Base-by-base conservation (phyloP, 2,888 invertebrate species). In the Mythimna lalbum region DNA sequence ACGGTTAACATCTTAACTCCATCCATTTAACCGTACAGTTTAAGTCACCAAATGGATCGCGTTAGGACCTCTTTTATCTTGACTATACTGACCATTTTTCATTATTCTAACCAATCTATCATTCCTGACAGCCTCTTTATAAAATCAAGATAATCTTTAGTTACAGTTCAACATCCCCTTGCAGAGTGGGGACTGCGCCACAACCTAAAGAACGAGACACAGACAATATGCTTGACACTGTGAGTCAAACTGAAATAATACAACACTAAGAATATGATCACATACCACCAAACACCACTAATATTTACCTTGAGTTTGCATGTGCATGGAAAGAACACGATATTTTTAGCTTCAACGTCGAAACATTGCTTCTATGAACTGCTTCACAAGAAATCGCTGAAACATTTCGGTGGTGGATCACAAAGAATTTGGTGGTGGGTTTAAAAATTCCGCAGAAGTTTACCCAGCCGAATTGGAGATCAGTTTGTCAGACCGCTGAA, bases 141-240 rank as follows among this genome's bases (percentile, higher is more conserved):
- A 69, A 69, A 56, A 67, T 55, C 23, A 33, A 19, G 10, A 39
- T 56, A 65, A 68, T 86, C 69, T 87, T 80, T 81, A 96, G 96
- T 89, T 96, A 95, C 90, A 96, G 96, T 92, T 91, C 96, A 63
- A 94, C 96, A 81, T 96, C 96, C 73, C 96, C 96, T 83, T 97
- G 96, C 91, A 96, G 97, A 90, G 96, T 96, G 79, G 96, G 93
- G 70, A 96, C 95, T 27, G 96, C 96, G 31, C 96, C 96, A 2
- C 91, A 92, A 61, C 83, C 91, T 5, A 93, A 90, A 64, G 90
- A 92, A 2, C 86, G 86, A 27, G 92, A 92, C 19, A 84, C 78
- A 36, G 92, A 92, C 36, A 85, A 83, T 76, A 87, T 89, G 59
- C 76, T 86, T 17, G 92, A 91, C 39, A 84, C 85, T 66, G 89